Evolutionary conservation across 2,797 vertebrate genomes (phyloP), one percentile per base, ranked within the genome.

Genomic region (Sebastes matsubarae): DNA sequence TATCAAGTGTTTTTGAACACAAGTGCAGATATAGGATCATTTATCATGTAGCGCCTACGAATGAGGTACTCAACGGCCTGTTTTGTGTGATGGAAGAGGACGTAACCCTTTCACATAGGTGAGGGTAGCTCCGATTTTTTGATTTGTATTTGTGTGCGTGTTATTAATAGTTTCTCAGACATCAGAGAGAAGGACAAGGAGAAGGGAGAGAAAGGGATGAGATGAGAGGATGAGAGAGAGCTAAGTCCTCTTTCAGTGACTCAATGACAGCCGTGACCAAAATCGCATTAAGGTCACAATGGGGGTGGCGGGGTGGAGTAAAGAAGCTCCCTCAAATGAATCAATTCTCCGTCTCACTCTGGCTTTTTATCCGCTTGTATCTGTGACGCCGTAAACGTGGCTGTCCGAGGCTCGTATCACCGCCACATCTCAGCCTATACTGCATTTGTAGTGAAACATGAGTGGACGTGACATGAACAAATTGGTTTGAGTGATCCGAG

Each of bases 241-340:
- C 83, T 84, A 88, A 92, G 86, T 91, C 90, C 87, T 87, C 86
- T 93, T 92, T 88, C 42, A 91, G 88, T 85, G 88, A 89, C 87
- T 93, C 87, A 81, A 46, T 92, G 91, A 93, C 90, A 92, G 83
- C 86, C 82, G 13, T 90, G 89, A 91, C 91, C 86, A 89, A 91
- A 95, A 94, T 93, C 88, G 79, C 87, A 93, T 94, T 93, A 93
- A 76, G 89, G 90, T 91, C 93, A 93, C 92, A 91, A 92, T 88
- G 80, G 89, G 81, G 85, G 79, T 77, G 88, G 81, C 50, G 82
- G 86, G 84, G 85, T 84, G 82, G 85, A 84, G 83, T 83, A 89
- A 91, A 92, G 87, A 70, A 81, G 89, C 85, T 88, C 93, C 93
- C 94, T 94, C 87, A 90, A 87, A 95, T 89, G 82, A 93, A 94